A percentile compares a stretch with the other conserved stretches of the same genome.
phyloP scores from a whole-genome alignment of 2,113 vertebrate species.

The Phalacrocorax brasilianus region DNA sequence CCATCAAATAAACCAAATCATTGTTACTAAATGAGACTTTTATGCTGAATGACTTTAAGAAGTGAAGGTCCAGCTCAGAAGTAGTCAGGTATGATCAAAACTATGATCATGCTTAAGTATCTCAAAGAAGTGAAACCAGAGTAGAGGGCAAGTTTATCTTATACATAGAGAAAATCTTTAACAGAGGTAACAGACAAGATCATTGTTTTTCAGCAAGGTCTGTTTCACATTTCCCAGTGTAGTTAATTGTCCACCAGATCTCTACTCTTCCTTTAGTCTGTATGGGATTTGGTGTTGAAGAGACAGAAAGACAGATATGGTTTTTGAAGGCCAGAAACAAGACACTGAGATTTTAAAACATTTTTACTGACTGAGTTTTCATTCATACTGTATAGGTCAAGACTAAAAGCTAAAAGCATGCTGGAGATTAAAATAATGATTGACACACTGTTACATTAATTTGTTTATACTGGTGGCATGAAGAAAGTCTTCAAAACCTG shows the following conservation, averaged over 20 bases:
- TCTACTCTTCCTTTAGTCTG: neutral
- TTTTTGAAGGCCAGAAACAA: neutral
- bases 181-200: neutral
- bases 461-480: slow-evolving; percentile 26
- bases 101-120: neutral
- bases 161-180: neutral
- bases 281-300: neutral
- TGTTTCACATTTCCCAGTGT: neutral
- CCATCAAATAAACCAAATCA: neutral
- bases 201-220: neutral
- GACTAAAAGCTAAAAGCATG: neutral
- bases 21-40: neutral
- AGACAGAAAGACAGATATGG: accelerated
- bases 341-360: neutral
- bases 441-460: neutral
- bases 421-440: neutral
- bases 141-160: neutral
- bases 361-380: neutral
- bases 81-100: neutral
- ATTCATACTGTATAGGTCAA: neutral
- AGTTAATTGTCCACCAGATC: neutral
- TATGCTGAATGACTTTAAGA: neutral
- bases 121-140: neutral
- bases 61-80: neutral
- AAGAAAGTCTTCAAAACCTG: neutral